phyloP scores from a whole-genome alignment of 53 echinoderm and acorn worm species.

The Holothuria scabra region DNA sequence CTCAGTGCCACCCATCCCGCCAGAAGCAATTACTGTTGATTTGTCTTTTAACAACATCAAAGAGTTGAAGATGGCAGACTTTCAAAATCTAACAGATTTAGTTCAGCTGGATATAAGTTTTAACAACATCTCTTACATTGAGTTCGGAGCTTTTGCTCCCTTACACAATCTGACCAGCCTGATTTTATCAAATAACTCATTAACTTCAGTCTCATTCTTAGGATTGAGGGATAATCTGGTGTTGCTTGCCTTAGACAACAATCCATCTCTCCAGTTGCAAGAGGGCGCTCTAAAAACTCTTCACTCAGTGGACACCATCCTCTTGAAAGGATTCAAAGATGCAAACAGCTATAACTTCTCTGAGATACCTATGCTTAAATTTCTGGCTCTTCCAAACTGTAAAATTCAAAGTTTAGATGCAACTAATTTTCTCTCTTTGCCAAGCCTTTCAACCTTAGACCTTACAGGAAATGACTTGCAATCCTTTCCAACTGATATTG shows the following conservation, averaged over 20 bases:
- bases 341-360: slow-evolving; percentile 14
- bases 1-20: neutral
- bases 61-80: neutral
- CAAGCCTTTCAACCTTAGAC: neutral
- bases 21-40: neutral
- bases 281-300: neutral
- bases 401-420: neutral
- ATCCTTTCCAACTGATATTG: neutral
- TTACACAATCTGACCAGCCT: neutral
- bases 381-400: neutral
- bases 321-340: neutral
- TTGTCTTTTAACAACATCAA: slow-evolving; percentile 15
- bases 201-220: neutral
- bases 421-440: neutral
- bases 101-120: neutral
- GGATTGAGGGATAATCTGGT: neutral
- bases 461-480: neutral
- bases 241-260: neutral
- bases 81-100: neutral
- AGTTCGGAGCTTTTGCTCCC: neutral
- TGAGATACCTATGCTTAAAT: neutral
- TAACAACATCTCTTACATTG: neutral
- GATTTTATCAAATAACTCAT: slow-evolving; percentile 10
- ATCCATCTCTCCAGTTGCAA: neutral
- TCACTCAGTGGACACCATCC: neutral